phyloP scores from a whole-genome alignment of 2,113 vertebrate species.

The Ciconia maguari region DNA sequence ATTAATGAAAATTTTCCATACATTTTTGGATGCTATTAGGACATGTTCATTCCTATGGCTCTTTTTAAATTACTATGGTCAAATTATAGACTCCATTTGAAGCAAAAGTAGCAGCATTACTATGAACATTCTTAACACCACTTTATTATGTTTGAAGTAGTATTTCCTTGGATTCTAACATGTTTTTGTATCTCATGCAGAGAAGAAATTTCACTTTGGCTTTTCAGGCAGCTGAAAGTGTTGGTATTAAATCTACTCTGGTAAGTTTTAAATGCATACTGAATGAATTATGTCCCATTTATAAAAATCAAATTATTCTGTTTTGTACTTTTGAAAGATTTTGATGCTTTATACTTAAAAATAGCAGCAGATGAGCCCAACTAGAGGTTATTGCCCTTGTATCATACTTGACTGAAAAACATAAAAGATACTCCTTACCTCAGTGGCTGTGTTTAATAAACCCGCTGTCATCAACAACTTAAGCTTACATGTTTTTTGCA shows the following conservation, averaged over 20 bases:
- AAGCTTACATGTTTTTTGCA: background rate
- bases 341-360: background rate
- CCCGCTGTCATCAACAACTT: background rate
- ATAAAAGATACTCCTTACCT: background rate
- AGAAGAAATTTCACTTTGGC: constrained; percentile 95
- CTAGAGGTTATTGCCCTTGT: background rate
- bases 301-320: background rate
- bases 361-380: constrained; percentile 1
- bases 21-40: background rate
- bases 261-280: constrained; percentile 74
- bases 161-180: background rate
- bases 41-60: background rate
- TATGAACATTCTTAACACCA: background rate
- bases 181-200: constrained; percentile 64
- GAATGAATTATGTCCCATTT: background rate
- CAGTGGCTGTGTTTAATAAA: background rate
- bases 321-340: background rate
- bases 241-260: constrained; percentile 97
- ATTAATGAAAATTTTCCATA: background rate
- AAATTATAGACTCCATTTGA: background rate
- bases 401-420: background rate
- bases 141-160: background rate
- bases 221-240: constrained; percentile 97
- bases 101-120: background rate
- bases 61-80: background rate